These are phyloP conservation scores for Micropoecilia bifurca DNA, from an alignment of 2,797 vertebrate genomes.

Conservation along the genomic window DNA sequence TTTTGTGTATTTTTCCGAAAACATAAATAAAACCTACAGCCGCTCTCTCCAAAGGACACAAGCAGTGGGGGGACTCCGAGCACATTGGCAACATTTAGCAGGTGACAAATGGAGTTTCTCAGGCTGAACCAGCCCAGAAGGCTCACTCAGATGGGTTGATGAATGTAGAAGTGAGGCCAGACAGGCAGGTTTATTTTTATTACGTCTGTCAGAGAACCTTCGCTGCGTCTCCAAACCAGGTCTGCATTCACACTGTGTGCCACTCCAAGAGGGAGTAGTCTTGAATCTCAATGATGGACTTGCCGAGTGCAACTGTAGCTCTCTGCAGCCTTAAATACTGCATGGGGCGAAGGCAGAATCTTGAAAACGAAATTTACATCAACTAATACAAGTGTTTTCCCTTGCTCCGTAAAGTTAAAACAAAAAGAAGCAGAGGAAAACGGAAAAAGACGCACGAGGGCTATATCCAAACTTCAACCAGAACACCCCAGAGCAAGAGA, in stretches of 20 bases:
- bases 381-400: constrained; percentile 43
- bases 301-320: constrained; percentile 4
- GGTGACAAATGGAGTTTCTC: constrained; percentile 95
- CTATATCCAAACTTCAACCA: neutral
- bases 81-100: constrained; percentile 91
- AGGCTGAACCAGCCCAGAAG: constrained; percentile 85
- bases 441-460: neutral
- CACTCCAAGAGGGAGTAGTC: constrained; percentile 12
- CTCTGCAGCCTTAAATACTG: constrained; percentile 84
- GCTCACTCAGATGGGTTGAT: constrained; percentile 91
- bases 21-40: constrained; percentile 76
- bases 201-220: constrained; percentile 83
- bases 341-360: constrained; percentile 66
- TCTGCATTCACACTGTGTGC: constrained; percentile 33
- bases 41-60: constrained; percentile 79
- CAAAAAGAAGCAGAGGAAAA: neutral
- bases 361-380: constrained; percentile 75
- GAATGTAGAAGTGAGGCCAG: constrained; percentile 89
- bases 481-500: neutral
- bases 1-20: constrained; percentile 43
- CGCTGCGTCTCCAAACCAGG: constrained; percentile 51
- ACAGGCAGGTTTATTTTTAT: constrained; percentile 87
- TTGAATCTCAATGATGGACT: constrained; percentile 45
- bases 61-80: constrained; percentile 83
- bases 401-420: constrained; percentile 28